Evolutionary conservation across 2,797 vertebrate genomes (phyloP).

Genomic region (Syngnathus acus): DNA sequence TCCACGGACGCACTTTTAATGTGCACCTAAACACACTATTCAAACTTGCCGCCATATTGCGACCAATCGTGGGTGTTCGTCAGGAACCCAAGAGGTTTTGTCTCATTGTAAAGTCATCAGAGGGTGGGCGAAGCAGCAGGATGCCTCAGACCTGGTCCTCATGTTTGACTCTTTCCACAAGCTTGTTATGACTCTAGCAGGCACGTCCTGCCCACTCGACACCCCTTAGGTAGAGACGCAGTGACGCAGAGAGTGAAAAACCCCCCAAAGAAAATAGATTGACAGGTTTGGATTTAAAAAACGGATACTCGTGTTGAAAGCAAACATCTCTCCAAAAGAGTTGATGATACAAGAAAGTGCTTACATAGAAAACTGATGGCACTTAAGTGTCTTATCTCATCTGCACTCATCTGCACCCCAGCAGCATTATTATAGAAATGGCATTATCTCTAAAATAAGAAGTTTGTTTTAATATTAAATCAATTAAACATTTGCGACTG

Average conservation of each 20-base stretch:
- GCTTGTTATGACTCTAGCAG: constrained; percentile 61
- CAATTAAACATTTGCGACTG: too few species aligned
- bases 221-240: constrained; percentile 24
- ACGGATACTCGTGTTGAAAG: neutral
- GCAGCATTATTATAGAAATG: neutral
- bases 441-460: neutral
- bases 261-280: neutral
- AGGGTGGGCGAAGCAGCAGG: constrained; percentile 53
- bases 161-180: constrained; percentile 52
- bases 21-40: neutral
- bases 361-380: neutral
- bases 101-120: constrained; percentile 67
- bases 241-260: constrained; percentile 5
- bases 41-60: neutral
- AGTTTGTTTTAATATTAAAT: neutral
- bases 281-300: constrained; percentile 3
- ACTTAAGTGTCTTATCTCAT: constrained; percentile 9
- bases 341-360: constrained; percentile 15
- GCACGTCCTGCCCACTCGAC: constrained; percentile 55
- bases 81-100: constrained; percentile 24
- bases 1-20: constrained; percentile 1
- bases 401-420: neutral
- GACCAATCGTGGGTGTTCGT: neutral
- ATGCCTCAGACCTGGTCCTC: constrained; percentile 37
- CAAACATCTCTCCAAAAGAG: constrained; percentile 6